Evolutionary conservation across 2,888 invertebrate species (phyloP).

Genomic region (Hydriomena furcata): DNA sequence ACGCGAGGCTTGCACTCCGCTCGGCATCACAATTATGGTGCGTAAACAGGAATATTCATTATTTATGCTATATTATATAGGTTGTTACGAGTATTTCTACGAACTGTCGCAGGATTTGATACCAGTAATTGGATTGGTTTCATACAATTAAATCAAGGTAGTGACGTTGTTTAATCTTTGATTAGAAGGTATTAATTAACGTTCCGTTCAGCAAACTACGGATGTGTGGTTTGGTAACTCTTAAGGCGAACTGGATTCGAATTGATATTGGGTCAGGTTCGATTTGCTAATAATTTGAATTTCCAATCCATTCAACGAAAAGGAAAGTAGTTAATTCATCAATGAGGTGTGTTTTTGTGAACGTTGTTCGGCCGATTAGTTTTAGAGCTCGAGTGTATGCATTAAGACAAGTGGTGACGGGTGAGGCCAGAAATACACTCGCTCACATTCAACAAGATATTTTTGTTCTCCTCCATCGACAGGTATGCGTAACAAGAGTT

Average conservation of each 20-base stretch:
- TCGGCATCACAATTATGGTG: constrained; percentile 17
- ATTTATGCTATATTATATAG: too few species aligned
- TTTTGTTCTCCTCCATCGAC: constrained; percentile 64
- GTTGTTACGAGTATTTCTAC: constrained; percentile 19
- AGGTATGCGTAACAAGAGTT: constrained; percentile 58
- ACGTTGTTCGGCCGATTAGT: constrained; percentile 29
- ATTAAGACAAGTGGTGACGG: constrained; percentile 38
- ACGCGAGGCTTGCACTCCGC: constrained; percentile 42
- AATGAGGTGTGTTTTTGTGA: constrained; percentile 24
- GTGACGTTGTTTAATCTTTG: constrained; percentile 28
- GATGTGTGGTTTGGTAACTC: constrained; percentile 13
- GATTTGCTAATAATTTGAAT: background rate
- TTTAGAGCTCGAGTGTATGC: constrained; percentile 32
- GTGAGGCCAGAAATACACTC: constrained; percentile 55
- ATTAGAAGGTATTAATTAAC: constrained; percentile 46
- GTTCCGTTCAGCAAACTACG: constrained; percentile 9
- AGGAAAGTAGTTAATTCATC: constrained; percentile 4
- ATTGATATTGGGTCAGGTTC: constrained; percentile 8
- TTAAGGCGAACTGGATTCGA: constrained; percentile 16
- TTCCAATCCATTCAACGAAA: background rate
- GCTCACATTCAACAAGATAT: constrained; percentile 52
- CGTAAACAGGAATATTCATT: constrained; percentile 17
- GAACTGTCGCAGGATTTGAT: constrained; percentile 23
- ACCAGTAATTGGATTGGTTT: constrained; percentile 30
- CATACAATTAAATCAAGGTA: constrained; percentile 30